These are phyloP conservation scores for Eupithecia dodoneata DNA, from an alignment of 2,888 invertebrate species.

Conservation along the genomic window DNA sequence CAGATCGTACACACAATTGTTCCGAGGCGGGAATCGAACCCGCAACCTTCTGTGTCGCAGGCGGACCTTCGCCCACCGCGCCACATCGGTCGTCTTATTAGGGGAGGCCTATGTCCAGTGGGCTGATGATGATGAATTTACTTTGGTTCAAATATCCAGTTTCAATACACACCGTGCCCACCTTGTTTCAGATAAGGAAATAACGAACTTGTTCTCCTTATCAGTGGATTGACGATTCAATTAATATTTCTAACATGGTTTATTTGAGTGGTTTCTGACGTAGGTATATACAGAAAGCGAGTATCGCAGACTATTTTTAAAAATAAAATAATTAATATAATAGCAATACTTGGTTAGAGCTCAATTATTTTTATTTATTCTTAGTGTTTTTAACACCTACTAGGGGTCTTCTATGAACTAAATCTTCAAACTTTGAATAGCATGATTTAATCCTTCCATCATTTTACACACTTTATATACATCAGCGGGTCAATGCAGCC, in stretches of 20 bases:
- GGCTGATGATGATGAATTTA: too few species aligned
- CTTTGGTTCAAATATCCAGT: background rate
- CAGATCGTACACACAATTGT: too few species aligned
- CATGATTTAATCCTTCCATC: too few species aligned
- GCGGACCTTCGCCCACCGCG: too few species aligned
- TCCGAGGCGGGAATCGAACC: too few species aligned
- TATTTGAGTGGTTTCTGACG: constrained; percentile 8
- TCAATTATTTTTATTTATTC: background rate
- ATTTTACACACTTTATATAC: too few species aligned
- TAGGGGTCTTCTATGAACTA: background rate
- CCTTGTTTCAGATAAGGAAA: constrained; percentile 3
- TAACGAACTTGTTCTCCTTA: background rate
- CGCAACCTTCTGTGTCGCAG: too few species aligned
- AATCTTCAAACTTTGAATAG: too few species aligned
- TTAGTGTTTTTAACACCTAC: background rate
- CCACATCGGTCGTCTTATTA: too few species aligned
- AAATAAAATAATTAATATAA: background rate
- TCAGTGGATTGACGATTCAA: constrained; percentile 1
- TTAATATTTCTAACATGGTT: background rate
- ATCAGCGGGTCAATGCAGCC: too few species aligned
- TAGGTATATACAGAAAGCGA: background rate
- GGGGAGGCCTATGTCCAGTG: too few species aligned
- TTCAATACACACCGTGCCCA: background rate
- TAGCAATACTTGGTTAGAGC: background rate
- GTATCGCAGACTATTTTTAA: background rate